phyloP scores from a whole-genome alignment of 2,797 vertebrate genomes.

The Australoheros facetus region DNA sequence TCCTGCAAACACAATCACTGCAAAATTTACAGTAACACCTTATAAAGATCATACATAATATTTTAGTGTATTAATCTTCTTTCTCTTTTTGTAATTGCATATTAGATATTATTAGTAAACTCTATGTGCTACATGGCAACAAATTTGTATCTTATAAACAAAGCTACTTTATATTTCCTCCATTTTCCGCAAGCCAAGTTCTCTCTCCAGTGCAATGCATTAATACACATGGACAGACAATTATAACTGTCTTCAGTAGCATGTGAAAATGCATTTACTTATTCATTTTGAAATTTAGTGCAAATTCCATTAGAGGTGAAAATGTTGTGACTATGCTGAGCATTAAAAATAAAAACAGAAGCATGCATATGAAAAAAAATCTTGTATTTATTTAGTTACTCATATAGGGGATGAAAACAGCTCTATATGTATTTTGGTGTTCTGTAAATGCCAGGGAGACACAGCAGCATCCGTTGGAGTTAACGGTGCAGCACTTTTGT shows the following conservation, averaged over 20 bases:
- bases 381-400: conserved; percentile 68
- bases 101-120: conserved; percentile 3
- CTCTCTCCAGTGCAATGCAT: conserved; percentile 10
- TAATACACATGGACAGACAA: conserved; percentile 3
- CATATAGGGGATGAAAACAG: conserved; percentile 71
- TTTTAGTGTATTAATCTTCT: conserved; percentile 5
- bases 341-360: conserved; percentile 39
- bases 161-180: background rate
- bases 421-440: conserved; percentile 88
- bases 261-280: conserved; percentile 9
- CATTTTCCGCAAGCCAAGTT: background rate
- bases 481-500: conserved; percentile 99
- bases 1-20: background rate
- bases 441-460: conserved; percentile 96
- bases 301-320: conserved; percentile 5
- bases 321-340: conserved; percentile 10
- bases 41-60: background rate
- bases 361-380: conserved; percentile 9
- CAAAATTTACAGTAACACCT: background rate
- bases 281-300: background rate
- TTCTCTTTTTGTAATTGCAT: background rate
- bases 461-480: conserved; percentile 92
- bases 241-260: conserved; percentile 15
- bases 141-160: background rate
- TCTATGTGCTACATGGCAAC: background rate